Evolutionary conservation across 2,888 invertebrate genomes (phyloP).

Genomic region (Yponomeuta malinellus): DNA sequence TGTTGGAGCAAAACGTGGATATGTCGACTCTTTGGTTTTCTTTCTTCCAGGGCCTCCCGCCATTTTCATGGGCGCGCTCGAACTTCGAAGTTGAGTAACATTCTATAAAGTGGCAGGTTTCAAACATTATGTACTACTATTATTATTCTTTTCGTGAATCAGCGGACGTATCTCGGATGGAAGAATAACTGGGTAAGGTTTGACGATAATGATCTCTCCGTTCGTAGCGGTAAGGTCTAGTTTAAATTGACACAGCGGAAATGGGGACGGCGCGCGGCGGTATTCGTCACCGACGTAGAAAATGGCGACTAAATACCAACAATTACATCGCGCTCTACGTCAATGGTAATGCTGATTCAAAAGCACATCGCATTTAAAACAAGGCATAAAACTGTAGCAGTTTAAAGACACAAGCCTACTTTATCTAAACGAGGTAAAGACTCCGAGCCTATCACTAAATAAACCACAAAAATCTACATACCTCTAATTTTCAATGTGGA

Average conservation of each 20-base stretch:
- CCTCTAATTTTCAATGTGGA: conserved; percentile 34
- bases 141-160: conserved; percentile 69
- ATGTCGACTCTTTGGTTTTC: conserved; percentile 14
- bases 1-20: conserved; percentile 24
- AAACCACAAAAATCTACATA: conserved; percentile 42
- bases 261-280: conserved; percentile 60
- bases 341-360: conserved; percentile 26
- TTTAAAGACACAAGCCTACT: background rate
- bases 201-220: conserved; percentile 55
- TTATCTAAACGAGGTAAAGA: conserved; percentile 24
- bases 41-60: conserved; percentile 32
- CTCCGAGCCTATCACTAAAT: background rate
- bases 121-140: conserved; percentile 21
- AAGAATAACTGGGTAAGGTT: conserved; percentile 39
- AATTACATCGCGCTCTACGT: conserved; percentile 54
- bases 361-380: conserved; percentile 1
- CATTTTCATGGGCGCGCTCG: conserved; percentile 39
- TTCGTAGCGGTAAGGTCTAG: conserved; percentile 59
- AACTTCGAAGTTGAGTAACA: conserved; percentile 19
- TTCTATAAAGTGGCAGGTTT: background rate
- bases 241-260: conserved; percentile 50
- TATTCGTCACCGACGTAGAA: conserved; percentile 74
- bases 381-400: background rate
- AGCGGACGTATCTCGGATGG: conserved; percentile 47
- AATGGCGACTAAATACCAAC: conserved; percentile 75